phyloP scores from a whole-genome alignment of 2,888 invertebrate genomes.

The Pachliopta kotzebuea region DNA sequence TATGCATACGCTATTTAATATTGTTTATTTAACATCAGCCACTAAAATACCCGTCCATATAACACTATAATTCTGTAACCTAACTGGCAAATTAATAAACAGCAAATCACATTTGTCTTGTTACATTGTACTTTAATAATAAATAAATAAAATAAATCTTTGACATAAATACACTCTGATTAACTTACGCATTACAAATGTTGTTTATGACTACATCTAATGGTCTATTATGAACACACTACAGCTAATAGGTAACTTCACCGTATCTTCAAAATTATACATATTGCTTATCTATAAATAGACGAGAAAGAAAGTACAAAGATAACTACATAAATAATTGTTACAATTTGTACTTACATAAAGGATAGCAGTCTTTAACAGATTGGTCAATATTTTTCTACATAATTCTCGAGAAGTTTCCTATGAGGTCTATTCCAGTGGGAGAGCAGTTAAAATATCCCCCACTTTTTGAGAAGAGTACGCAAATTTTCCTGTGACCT shows the following conservation, averaged over 20 bases:
- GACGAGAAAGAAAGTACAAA: slow-evolving; percentile 31
- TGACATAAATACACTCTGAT: slow-evolving; percentile 66
- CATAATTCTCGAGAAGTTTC: slow-evolving; percentile 11
- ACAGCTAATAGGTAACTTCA: slow-evolving; percentile 71
- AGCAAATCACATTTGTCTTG: slow-evolving; percentile 31
- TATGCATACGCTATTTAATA: slow-evolving; percentile 5
- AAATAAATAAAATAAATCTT: slow-evolving; percentile 63
- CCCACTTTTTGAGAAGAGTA: no score
- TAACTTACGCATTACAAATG: slow-evolving; percentile 38
- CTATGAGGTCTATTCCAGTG: no score
- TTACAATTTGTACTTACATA: slow-evolving; percentile 65
- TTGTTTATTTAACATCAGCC: not conserved
- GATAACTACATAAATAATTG: slow-evolving; percentile 31
- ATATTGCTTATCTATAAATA: slow-evolving; percentile 34
- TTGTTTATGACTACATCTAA: slow-evolving; percentile 28
- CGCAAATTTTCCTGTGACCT: no score
- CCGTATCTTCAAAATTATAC: slow-evolving; percentile 57
- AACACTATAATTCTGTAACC: slow-evolving; percentile 13
- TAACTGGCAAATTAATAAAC: slow-evolving; percentile 23
- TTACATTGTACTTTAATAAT: slow-evolving; percentile 34
- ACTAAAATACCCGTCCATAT: slow-evolving; percentile 5
- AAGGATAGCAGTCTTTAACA: slow-evolving; percentile 69
- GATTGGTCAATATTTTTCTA: slow-evolving; percentile 60
- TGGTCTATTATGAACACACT: slow-evolving; percentile 29
- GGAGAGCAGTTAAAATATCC: no score